Base-by-base conservation (phyloP, 2,888 invertebrate species). In the Melitaea athalia region DNA sequence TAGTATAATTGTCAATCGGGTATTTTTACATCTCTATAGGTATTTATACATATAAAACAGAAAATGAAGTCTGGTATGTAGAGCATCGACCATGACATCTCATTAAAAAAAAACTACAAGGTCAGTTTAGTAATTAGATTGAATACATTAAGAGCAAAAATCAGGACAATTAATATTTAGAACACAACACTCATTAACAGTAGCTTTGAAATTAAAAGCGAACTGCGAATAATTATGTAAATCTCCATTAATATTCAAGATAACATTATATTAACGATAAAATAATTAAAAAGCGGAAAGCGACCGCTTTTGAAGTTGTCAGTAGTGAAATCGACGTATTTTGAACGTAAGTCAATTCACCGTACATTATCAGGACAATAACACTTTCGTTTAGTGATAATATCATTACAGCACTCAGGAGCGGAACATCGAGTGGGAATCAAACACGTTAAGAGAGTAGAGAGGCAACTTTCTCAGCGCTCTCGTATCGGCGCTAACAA, bases 401-500 rank as follows among this genome's bases (percentile, higher is more conserved):
- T 76, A 71, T 75, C 76, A 73, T 77, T 72, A 65, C 70, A 72
- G 78, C 74, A 78, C 77, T 74, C 77, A 75, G 72, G 75, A 75
- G 73, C 76, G 75, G 78, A 67, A 69, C 66, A 74, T 76, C 79
- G 77, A 77, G 79, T 80, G 81, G 74, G 84, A 84, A 85, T 85
- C 86, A 84, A 85, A 84, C 81, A 84, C 82, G 86, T 15, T 60
- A 60, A 53, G 68, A 89, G 91, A 91, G 88, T 84, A 85, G 83
- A 84, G 76, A 76, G 76, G 81, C 89, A 87, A 91, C 91, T 91
- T 91, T 91, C 91, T 82, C 88, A 83, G 71, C 81, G 84, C 81
- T 86, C 85, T 86, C 81, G 83, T 86, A 85, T 84, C 82, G 81
- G 49, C 67, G 33, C 24, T 45, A 17, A 38, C 59, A 45, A 63